These are phyloP conservation scores for Cisticola juncidis DNA, from an alignment of 2,113 vertebrate species.

Conservation along the genomic window DNA sequence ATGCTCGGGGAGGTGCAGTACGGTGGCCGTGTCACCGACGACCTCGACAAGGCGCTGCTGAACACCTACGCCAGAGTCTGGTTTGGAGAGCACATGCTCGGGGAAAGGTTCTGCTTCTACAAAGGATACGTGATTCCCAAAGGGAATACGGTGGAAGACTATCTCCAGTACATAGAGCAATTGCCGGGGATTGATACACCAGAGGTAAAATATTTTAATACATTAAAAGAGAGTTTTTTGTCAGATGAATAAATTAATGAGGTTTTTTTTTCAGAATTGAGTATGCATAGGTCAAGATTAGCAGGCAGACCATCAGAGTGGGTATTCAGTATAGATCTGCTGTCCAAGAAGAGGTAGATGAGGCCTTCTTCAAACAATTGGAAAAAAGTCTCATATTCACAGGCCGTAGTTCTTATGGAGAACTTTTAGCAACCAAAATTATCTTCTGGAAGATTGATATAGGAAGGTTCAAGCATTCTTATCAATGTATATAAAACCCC, in stretches of 20 bases:
- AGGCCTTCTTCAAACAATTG: background rate
- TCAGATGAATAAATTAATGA: background rate
- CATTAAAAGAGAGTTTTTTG: background rate
- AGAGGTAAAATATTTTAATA: slow-evolving; percentile 71
- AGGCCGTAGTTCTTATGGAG: background rate
- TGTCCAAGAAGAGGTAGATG: background rate
- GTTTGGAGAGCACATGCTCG: slow-evolving; percentile 83
- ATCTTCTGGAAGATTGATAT: background rate
- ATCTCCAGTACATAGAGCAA: slow-evolving; percentile 79
- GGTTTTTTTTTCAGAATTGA: background rate
- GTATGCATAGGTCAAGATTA: background rate
- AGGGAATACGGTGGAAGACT: slow-evolving; percentile 75
- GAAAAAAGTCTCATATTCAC: background rate
- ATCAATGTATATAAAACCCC: background rate
- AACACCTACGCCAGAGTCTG: slow-evolving; percentile 81
- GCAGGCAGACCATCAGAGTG: background rate
- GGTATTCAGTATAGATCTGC: background rate
- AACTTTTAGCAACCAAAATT: background rate
- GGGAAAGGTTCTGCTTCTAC: slow-evolving; percentile 80
- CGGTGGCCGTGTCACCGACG: slow-evolving; percentile 83
- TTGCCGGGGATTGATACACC: slow-evolving; percentile 80
- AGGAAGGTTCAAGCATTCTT: background rate
- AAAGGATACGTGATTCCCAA: slow-evolving; percentile 76
- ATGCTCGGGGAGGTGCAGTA: slow-evolving; percentile 87
- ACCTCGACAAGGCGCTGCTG: slow-evolving; percentile 81